phyloP scores from a whole-genome alignment of 2,888 invertebrate species.

The Papilio elwesi region DNA sequence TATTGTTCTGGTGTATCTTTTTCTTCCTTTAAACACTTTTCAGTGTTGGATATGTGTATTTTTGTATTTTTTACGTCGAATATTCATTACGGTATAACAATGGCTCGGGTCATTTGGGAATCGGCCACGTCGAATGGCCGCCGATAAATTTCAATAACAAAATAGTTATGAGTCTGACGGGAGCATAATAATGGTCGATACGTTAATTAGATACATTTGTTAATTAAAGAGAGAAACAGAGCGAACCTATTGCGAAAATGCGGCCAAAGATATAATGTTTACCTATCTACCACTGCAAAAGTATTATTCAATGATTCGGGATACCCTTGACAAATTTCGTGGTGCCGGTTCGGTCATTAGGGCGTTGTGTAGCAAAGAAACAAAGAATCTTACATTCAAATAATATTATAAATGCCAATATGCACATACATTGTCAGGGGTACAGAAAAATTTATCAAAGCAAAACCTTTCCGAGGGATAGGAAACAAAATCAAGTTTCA shows the following conservation, averaged over 20 bases:
- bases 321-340: too few species aligned
- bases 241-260: not conserved
- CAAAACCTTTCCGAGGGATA: too few species aligned
- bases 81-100: conserved; percentile 31
- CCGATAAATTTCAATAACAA: conserved; percentile 33
- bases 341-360: too few species aligned
- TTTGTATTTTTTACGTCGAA: conserved; percentile 10
- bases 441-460: too few species aligned
- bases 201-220: conserved; percentile 18
- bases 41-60: conserved; percentile 11
- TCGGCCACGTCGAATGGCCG: conserved; percentile 23
- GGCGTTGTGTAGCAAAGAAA: too few species aligned
- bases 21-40: conserved; percentile 32
- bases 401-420: too few species aligned
- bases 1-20: conserved; percentile 30
- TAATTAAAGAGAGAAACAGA: conserved; percentile 22
- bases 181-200: conserved; percentile 21
- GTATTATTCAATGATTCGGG: too few species aligned
- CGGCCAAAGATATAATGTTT: not conserved
- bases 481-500: too few species aligned
- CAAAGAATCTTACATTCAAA: too few species aligned
- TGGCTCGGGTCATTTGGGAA: conserved; percentile 6
- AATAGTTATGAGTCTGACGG: conserved; percentile 26
- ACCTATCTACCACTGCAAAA: not conserved
- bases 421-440: too few species aligned